Conservation (phyloP, 23 tunicate genomes). For the Styela clava region DNA sequence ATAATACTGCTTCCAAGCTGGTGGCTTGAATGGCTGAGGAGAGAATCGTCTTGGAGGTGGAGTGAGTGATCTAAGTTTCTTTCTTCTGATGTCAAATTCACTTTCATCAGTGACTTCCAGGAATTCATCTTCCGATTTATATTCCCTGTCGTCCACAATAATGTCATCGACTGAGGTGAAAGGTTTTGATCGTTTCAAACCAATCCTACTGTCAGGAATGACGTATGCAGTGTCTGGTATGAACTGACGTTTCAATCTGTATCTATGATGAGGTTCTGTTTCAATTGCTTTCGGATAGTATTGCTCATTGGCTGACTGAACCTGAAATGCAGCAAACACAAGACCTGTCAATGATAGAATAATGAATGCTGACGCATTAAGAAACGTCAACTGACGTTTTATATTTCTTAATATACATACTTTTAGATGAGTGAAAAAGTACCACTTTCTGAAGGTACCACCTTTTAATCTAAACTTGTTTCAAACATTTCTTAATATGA, state of each 20-base stretch:
- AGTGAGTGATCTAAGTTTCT: slow-evolving; percentile 42
- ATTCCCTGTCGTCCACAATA: slow-evolving; percentile 34
- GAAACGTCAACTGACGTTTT: too few relatives aligned
- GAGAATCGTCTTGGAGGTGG: slow-evolving; percentile 52
- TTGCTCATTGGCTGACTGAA: slow-evolving; percentile 55
- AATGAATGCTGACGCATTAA: too few relatives aligned
- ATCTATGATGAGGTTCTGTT: slow-evolving; percentile 41
- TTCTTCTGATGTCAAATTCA: slow-evolving; percentile 19
- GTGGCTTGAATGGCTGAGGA: slow-evolving; percentile 56
- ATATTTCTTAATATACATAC: too few relatives aligned
- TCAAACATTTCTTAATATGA: too few relatives aligned
- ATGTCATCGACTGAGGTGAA: slow-evolving; percentile 41
- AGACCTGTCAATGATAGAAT: too few relatives aligned
- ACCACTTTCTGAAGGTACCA: too few relatives aligned
- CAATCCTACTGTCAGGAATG: slow-evolving; percentile 72
- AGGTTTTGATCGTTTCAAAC: slow-evolving; percentile 15
- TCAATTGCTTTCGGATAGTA: slow-evolving; percentile 58
- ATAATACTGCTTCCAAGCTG: slow-evolving; percentile 69
- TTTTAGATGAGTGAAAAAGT: too few relatives aligned
- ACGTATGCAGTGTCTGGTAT: slow-evolving; percentile 79
- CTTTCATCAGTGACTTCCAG: slow-evolving; percentile 28
- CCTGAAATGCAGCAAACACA: slow-evolving; percentile 20
- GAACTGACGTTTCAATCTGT: slow-evolving; percentile 60
- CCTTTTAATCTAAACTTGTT: too few relatives aligned
- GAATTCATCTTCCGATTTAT: slow-evolving; percentile 26